phyloP scores from a whole-genome alignment of 2,113 vertebrate genomes.

The Terrapene triunguis region DNA sequence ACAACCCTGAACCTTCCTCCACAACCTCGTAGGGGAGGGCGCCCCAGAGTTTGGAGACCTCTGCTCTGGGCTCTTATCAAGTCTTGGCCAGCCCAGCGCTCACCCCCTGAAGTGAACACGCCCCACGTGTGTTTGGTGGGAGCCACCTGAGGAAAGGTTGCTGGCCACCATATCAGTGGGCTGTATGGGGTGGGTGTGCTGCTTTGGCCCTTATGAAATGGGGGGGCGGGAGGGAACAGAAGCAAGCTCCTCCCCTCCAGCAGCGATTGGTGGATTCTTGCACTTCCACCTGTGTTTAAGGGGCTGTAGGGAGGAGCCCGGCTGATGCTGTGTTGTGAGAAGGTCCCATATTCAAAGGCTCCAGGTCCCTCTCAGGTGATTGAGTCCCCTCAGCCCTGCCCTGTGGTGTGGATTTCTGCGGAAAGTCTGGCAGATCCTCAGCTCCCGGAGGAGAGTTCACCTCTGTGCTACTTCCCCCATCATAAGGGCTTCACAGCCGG shows the following conservation, averaged over 20 bases:
- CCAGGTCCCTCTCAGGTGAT: not conserved
- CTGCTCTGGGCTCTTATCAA: too few relatives aligned
- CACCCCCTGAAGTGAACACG: too few relatives aligned
- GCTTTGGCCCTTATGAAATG: not conserved
- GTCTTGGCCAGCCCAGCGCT: too few relatives aligned
- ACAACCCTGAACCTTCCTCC: too few relatives aligned
- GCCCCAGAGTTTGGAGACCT: too few relatives aligned
- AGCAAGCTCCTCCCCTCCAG: not conserved
- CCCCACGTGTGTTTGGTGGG: not conserved
- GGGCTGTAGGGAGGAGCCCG: conserved; percentile 19
- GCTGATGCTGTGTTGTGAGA: conserved; percentile 49
- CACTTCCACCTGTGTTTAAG: conserved; percentile 30
- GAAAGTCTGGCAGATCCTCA: not conserved
- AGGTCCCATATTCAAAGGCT: conserved; percentile 18
- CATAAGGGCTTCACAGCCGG: rapidly evolving
- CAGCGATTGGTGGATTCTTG: conserved; percentile 18
- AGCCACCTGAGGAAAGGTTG: not conserved
- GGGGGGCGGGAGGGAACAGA: not conserved
- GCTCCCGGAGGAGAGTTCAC: rapidly evolving
- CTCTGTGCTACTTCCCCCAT: not conserved
- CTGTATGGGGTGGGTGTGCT: too few relatives aligned
- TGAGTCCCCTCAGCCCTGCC: not conserved
- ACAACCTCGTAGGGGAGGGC: not conserved
- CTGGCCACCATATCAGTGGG: not conserved
- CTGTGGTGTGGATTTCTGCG: rapidly evolving